phyloP scores from a whole-genome alignment of 2,113 vertebrate genomes.

The Ophiodon elongatus region DNA sequence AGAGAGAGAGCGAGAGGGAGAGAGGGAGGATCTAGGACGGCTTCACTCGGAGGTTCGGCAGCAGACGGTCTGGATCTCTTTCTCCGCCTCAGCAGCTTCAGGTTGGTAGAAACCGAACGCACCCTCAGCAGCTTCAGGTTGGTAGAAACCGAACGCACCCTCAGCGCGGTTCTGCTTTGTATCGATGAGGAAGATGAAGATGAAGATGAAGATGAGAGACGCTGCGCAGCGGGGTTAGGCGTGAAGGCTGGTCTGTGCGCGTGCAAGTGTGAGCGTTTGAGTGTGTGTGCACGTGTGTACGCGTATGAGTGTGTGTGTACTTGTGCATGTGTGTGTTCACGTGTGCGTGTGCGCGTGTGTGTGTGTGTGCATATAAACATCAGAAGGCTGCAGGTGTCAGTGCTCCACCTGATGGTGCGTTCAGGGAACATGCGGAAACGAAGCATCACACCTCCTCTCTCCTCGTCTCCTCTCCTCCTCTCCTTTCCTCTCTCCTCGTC shows the following conservation, averaged over 20 bases:
- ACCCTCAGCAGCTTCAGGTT: too few species aligned
- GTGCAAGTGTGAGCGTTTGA: background rate
- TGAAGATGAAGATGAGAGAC: background rate
- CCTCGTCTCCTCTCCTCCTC: background rate
- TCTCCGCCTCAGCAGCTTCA: constrained; percentile 47
- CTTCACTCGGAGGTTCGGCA: constrained; percentile 52
- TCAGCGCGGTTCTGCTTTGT: too few species aligned
- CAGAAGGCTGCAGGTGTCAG: constrained; percentile 31
- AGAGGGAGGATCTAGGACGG: constrained; percentile 9
- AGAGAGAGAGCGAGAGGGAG: background rate
- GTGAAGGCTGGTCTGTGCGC: constrained; percentile 11
- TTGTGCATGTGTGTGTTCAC: background rate
- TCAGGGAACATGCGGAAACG: background rate
- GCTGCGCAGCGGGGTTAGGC: constrained; percentile 17
- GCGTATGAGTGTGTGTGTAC: background rate
- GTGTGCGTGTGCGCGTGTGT: background rate
- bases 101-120: constrained; percentile 66
- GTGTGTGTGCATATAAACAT: background rate
- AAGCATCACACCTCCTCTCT: background rate
- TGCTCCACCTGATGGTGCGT: constrained; percentile 43
- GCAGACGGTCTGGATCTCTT: constrained; percentile 60
- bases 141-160: too few species aligned
- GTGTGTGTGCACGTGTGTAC: background rate
- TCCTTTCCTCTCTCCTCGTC: too few species aligned
- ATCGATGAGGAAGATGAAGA: background rate